Percentiles rank a stretch among this genome's conserved stretches.
Evolutionary conservation across 2,888 invertebrate species (phyloP).

Genomic region (Autographa pulchrina): DNA sequence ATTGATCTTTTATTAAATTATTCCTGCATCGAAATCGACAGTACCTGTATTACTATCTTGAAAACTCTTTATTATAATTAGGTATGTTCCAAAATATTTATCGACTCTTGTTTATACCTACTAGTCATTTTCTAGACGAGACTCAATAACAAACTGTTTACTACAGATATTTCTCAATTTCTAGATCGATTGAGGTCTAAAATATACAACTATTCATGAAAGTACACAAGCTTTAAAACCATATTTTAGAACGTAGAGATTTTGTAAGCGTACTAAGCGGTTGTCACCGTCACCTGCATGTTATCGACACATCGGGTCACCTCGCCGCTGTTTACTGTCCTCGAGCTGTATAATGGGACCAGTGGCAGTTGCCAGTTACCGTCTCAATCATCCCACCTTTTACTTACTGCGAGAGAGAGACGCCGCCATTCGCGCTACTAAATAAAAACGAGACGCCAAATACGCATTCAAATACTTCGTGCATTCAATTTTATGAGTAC

Average conservation of each 20-base stretch:
- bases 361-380: conserved; percentile 88
- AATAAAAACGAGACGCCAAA: conserved; percentile 66
- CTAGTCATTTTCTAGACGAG: no score
- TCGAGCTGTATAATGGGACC: conserved; percentile 86
- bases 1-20: no score
- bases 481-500: conserved; percentile 77
- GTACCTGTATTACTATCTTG: no score
- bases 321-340: conserved; percentile 78
- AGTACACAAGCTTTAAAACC: background rate
- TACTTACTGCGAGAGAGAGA: conserved; percentile 80
- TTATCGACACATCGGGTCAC: conserved; percentile 59
- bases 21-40: no score
- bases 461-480: conserved; percentile 79
- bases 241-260: background rate
- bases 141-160: no score
- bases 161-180: no score
- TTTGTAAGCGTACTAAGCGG: conserved; percentile 10
- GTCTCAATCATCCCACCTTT: conserved; percentile 88
- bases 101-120: no score
- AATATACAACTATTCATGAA: background rate
- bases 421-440: conserved; percentile 27
- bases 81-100: no score
- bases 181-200: no score
- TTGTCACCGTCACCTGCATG: background rate
- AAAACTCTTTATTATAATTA: no score